phyloP scores from a whole-genome alignment of 53 echinoderm and acorn worm species.

The Paelopatides confundens region DNA sequence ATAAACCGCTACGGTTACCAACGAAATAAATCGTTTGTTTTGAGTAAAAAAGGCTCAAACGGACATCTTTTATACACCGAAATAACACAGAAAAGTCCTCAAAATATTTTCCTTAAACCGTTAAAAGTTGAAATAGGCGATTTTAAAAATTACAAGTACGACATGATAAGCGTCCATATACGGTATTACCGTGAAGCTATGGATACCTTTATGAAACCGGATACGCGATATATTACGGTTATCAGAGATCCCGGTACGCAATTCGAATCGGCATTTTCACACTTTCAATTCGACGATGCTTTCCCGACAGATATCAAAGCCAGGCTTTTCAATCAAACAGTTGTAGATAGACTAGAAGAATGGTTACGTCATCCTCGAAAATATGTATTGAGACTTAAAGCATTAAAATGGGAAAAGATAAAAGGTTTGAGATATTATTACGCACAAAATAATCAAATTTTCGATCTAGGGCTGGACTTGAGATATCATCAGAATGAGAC shows the following conservation, averaged over 20 bases:
- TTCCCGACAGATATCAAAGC: background rate
- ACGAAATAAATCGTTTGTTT: slow-evolving; percentile 68
- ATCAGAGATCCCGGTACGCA: slow-evolving; percentile 2
- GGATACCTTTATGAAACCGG: slow-evolving; percentile 76
- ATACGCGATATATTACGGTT: slow-evolving; percentile 71
- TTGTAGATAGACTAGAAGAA: slow-evolving; percentile 45
- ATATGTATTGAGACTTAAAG: slow-evolving; percentile 72
- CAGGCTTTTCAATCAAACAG: background rate
- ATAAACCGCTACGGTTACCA: slow-evolving; percentile 75
- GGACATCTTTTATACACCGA: slow-evolving; percentile 64
- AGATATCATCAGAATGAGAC: slow-evolving; percentile 64
- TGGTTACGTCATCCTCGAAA: slow-evolving; percentile 63
- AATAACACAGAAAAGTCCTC: slow-evolving; percentile 30
- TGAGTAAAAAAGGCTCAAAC: slow-evolving; percentile 53
- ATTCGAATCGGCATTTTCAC: slow-evolving; percentile 1
- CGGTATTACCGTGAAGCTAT: slow-evolving; percentile 71
- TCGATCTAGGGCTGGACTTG: slow-evolving; percentile 79
- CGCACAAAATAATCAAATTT: slow-evolving; percentile 81
- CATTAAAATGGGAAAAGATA: slow-evolving; percentile 62
- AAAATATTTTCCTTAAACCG: slow-evolving; percentile 68
- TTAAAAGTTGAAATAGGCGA: slow-evolving; percentile 32
- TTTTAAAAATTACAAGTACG: slow-evolving; percentile 61
- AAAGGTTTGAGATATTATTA: slow-evolving; percentile 66
- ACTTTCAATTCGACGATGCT: background rate
- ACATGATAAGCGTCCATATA: slow-evolving; percentile 77